Base-by-base conservation (phyloP, 1,140 invertebrate genomes). In the Drosophila orosa region DNA sequence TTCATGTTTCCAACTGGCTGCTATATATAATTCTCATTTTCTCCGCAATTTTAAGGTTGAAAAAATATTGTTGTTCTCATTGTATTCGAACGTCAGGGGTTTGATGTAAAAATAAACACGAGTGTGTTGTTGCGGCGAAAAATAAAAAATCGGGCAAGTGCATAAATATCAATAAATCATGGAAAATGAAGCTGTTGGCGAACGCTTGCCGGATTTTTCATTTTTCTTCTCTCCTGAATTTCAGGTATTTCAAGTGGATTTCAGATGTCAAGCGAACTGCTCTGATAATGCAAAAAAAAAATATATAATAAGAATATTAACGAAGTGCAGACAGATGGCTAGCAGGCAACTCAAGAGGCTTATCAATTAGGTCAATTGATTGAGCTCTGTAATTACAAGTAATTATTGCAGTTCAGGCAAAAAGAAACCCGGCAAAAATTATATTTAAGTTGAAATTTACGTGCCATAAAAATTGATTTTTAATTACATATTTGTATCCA, bases 81-180 rank as follows among this genome's bases (percentile, higher is more conserved):
- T 68, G 17, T 48, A 39, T 12, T 54, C 29, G 55, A 42, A 57
- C 63, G 80, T 61, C 56, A 58, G 12, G 42, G 44, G 37, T 33
- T 68, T 59, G 39, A 62, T 59, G 71, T 73, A 79, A 76, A 87
- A 83, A 86, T 87, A 86, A 82, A 86, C 74, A 79, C 29, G 7
- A 48, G 45, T 25, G 42, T 62, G 29, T 42, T 10, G 33, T 15
- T 62, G 69, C 2, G 15, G 24, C 8, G 17, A n/a, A 33, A 71
- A 45, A 37, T 27, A 19, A 37, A 55, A 48, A 27, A 48, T 48
- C 48, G 66, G 61, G 40, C 66, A 87, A 71, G 33, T 71, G 65
- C 42, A 58, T 25, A 39, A 71, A 72, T 58, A 71, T 57, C 31
- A 27, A 58, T 58, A 72, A 72, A 71, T 58, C 68, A 58, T 68